Evolutionary conservation across 35 echinoderm and acorn worm genomes (phyloP).

Genomic region (Eucidaris tribuloides): DNA sequence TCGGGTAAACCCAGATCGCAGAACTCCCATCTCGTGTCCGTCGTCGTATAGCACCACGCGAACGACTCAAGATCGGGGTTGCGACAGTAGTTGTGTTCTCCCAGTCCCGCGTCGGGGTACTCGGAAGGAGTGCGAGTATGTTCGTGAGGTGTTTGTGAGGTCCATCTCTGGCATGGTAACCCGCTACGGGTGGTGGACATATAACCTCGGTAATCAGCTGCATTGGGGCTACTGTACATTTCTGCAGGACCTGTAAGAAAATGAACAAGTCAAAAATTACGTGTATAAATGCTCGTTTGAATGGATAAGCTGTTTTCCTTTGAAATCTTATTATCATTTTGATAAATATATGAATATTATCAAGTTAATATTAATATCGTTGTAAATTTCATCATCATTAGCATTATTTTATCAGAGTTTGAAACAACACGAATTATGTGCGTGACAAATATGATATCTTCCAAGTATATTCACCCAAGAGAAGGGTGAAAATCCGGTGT

Average conservation of each 20-base stretch:
- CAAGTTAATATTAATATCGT: no score
- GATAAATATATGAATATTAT: no score
- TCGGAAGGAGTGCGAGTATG: neutral
- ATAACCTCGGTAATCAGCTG: conserved; percentile 30
- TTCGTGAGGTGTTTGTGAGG: conserved; percentile 6
- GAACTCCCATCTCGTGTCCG: conserved; percentile 19
- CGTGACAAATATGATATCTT: no score
- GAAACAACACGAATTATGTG: no score
- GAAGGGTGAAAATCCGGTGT: no score
- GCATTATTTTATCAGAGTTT: no score
- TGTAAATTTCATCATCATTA: no score
- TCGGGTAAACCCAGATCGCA: conserved; percentile 45
- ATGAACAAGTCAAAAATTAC: no score
- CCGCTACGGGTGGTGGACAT: neutral
- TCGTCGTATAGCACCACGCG: conserved; percentile 33
- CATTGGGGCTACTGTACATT: neutral
- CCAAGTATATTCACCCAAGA: no score
- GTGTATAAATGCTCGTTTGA: no score
- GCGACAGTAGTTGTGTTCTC: conserved; percentile 43
- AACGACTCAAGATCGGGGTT: conserved; percentile 10
- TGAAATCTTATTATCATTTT: no score
- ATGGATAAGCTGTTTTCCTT: no score
- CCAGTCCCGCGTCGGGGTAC: conserved; percentile 31
- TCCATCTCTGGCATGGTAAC: conserved; percentile 25
- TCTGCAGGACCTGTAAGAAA: neutral